phyloP scores from a whole-genome alignment of 2,797 vertebrate species.

The Channallabes apus region DNA sequence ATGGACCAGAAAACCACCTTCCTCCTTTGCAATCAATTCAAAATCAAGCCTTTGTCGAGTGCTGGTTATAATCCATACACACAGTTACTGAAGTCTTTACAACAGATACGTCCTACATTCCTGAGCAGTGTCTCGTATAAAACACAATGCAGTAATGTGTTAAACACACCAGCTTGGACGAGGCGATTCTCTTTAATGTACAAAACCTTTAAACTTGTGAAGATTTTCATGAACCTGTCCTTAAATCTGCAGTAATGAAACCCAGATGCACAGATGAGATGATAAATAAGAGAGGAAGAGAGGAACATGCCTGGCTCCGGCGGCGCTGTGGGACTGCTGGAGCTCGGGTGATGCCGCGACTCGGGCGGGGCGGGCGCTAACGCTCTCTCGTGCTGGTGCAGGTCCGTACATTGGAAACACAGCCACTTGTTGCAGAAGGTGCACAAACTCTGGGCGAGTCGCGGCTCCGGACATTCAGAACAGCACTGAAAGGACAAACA shows the following conservation, averaged over 20 bases:
- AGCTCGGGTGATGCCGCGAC: constrained; percentile 66
- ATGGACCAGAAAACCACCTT: not conserved
- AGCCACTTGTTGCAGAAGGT: constrained; percentile 83
- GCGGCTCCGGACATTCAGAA: constrained; percentile 74
- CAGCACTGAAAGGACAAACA: constrained; percentile 67
- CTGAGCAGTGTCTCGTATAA: not conserved
- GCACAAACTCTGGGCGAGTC: constrained; percentile 78
- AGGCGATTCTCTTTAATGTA: not conserved
- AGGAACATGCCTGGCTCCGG: constrained; percentile 59
- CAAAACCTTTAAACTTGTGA: not conserved
- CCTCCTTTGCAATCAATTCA: not conserved
- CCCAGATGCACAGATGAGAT: not conserved
- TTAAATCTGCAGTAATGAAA: not conserved
- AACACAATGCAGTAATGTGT: not conserved
- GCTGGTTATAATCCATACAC: not conserved
- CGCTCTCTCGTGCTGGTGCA: constrained; percentile 74
- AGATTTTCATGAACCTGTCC: not conserved
- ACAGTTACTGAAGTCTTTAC: not conserved
- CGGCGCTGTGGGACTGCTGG: constrained; percentile 61
- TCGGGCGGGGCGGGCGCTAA: constrained; percentile 63
- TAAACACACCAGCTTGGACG: not conserved
- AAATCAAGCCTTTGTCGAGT: not conserved
- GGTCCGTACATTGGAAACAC: constrained; percentile 80
- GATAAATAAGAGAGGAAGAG: not conserved
- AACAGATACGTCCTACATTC: not conserved